Percentiles rank a stretch among this genome's conserved stretches.
phyloP scores from a whole-genome alignment of 2,888 invertebrate species.

The Petrolisthes manimaculis region DNA sequence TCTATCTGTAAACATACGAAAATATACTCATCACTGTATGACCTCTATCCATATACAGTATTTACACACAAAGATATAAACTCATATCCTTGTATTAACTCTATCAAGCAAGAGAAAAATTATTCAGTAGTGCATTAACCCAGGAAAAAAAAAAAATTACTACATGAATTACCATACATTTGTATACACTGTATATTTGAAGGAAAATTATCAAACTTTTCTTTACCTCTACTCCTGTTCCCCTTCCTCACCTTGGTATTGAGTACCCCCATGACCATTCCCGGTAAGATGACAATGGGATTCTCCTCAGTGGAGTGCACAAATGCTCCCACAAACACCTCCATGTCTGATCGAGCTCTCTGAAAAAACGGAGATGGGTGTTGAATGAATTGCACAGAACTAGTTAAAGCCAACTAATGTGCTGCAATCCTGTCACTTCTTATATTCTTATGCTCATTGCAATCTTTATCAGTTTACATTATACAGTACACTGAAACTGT shows the following conservation, averaged over 20 bases:
- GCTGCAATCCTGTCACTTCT: too few relatives aligned
- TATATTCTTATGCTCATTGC: too few relatives aligned
- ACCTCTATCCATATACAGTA: too few relatives aligned
- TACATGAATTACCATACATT: neutral
- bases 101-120: too few relatives aligned
- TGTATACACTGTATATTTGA: neutral
- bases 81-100: too few relatives aligned
- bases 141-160: neutral
- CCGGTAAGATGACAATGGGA: constrained; percentile 54
- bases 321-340: constrained; percentile 64
- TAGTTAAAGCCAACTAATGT: too few relatives aligned
- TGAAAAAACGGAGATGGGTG: neutral
- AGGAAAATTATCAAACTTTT: neutral
- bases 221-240: neutral
- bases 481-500: too few relatives aligned
- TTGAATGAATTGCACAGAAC: too few relatives aligned
- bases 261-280: constrained; percentile 64
- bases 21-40: too few relatives aligned
- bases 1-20: constrained; percentile 51
- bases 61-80: too few relatives aligned
- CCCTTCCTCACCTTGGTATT: constrained; percentile 56
- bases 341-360: constrained; percentile 65
- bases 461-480: too few relatives aligned
- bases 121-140: too few relatives aligned
- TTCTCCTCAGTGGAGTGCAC: constrained; percentile 60